Conservation (phyloP, 2,888 invertebrate genomes). For the Scrobipalpa costella region DNA sequence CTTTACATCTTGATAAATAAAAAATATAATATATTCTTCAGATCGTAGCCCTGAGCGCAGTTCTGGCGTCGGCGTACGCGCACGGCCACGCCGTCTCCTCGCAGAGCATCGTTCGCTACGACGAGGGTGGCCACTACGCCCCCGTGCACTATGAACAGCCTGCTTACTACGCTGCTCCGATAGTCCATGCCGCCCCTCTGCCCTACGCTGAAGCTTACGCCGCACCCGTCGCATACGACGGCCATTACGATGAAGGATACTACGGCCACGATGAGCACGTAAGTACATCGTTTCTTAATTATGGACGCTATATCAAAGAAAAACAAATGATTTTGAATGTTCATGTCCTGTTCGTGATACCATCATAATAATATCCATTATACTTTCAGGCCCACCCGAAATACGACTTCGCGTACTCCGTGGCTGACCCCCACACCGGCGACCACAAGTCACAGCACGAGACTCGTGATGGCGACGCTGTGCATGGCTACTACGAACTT, state of each 20-base stretch:
- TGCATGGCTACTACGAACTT: constrained; percentile 75
- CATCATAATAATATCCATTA: background rate
- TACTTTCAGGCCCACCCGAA: constrained; percentile 60
- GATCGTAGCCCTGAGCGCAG: constrained; percentile 67
- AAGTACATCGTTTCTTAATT: constrained; percentile 35
- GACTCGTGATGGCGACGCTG: constrained; percentile 75
- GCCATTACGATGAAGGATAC: constrained; percentile 37
- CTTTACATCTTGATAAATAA: too few species aligned
- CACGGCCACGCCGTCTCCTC: constrained; percentile 45
- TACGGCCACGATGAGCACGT: constrained; percentile 55
- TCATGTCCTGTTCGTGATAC: too few species aligned
- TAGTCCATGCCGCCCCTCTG: constrained; percentile 46
- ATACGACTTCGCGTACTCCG: constrained; percentile 77
- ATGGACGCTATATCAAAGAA: too few species aligned
- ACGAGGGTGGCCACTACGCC: constrained; percentile 44
- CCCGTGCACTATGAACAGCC: constrained; percentile 44
- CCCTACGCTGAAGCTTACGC: constrained; percentile 46
- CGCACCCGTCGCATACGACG: constrained; percentile 37
- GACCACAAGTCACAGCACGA: constrained; percentile 80
- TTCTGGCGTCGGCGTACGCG: constrained; percentile 64
- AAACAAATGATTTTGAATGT: background rate
- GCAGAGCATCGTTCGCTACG: constrained; percentile 43
- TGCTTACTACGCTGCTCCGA: constrained; percentile 50
- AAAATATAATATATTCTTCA: constrained; percentile 41
- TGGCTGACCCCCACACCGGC: constrained; percentile 79